phyloP scores from a whole-genome alignment of 2,797 vertebrate species.

The Artibeus lituratus region DNA sequence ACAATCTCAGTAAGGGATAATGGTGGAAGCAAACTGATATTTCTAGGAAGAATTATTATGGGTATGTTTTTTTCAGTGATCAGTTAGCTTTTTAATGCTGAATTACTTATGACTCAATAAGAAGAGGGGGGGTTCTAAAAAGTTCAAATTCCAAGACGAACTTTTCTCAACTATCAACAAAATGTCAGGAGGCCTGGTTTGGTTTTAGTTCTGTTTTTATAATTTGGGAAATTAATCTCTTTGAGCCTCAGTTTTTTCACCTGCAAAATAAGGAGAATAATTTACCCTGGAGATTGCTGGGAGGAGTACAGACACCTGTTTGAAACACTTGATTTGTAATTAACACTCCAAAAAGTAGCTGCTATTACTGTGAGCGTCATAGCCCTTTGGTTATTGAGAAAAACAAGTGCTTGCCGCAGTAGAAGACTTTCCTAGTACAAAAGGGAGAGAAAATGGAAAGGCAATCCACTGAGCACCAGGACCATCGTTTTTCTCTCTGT shows the following conservation, averaged over 20 bases:
- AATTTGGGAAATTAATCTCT: not conserved
- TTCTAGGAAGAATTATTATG: not conserved
- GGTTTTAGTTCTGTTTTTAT: conserved; percentile 2
- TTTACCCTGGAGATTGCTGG: not conserved
- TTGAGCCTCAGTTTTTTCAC: conserved; percentile 26
- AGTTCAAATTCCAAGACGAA: not conserved
- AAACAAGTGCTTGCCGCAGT: not conserved
- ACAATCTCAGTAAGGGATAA: not conserved
- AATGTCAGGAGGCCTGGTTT: not conserved
- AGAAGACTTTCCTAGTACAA: not conserved
- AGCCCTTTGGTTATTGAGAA: not conserved
- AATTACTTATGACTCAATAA: not conserved
- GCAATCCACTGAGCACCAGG: not conserved
- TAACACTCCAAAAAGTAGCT: not conserved
- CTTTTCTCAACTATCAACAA: not conserved
- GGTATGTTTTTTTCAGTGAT: not conserved
- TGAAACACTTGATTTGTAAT: not conserved
- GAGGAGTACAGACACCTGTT: not conserved
- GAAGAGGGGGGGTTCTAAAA: not conserved
- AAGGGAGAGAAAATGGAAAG: not conserved
- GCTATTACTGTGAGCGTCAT: not conserved
- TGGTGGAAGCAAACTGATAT: not conserved
- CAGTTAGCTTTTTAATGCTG: not conserved
- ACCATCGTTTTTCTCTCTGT: not conserved
- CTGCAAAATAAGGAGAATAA: conserved; percentile 12